Evolutionary conservation across 2,113 vertebrate genomes (phyloP), one percentile per base, ranked within the genome.

Genomic region (Pachyramphus minor): DNA sequence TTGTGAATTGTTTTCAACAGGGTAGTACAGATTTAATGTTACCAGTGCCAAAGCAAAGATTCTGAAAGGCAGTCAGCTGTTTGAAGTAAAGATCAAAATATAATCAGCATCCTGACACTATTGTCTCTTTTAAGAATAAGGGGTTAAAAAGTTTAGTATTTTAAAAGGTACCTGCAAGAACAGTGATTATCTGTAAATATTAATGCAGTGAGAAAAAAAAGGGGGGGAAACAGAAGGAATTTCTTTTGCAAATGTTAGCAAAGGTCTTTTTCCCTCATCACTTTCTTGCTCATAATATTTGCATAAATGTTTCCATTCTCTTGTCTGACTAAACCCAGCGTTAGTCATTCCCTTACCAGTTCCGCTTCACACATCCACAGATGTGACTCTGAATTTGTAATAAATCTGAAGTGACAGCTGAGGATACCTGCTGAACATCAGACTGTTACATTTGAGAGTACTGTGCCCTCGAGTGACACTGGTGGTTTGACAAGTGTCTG

Each of bases 1-100:
- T 96, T 95, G 78, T 58, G 91, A 96, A 85, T 74, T 78, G 91
- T 58, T 95, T 95, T 80, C 68, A 91, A 91, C 82, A 78, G 60
- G 45, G 19, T 67, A 55, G 75, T 73, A 44, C 44, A 90, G 78
- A 79, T 90, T 53, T 74, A 82, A 79, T 24, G 84, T 84, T 83
- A 47, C 72, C 45, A 82, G 79, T 96, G 95, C 93, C 95, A 96
- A 68, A 91, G 60, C 79, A 90, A 85, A 50, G 49, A 62, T 63
- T 92, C 81, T 42, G 87, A 87, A 84, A 84, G 92, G 74, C 39
- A 91, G 95, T 42, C 83, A 66, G 56, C 53, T 88, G 28, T 77
- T 73, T 68, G 49, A 90, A 87, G 52, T 58, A 79, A 62, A 72
- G 56, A 78, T 83, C 44, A 84, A 87, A n/a, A 47, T 56, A 49